Evolutionary conservation across 2,888 invertebrate species (phyloP), one percentile per base, ranked within the genome.

Genomic region (Tillus elongatus): DNA sequence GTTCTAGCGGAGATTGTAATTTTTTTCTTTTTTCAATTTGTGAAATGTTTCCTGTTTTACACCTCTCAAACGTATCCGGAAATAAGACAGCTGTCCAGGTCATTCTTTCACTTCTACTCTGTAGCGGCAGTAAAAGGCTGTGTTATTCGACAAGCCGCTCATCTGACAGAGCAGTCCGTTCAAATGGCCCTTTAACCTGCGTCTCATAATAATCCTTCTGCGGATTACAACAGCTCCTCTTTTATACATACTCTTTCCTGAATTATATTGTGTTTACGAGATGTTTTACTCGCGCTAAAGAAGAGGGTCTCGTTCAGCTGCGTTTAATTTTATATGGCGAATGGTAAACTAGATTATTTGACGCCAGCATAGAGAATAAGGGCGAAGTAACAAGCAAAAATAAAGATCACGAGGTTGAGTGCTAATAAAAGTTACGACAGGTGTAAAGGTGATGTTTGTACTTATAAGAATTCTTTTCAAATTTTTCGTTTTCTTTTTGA

Each of bases 21-120:
- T n/a, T n/a, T n/a, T n/a, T n/a, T n/a, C n/a, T n/a, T n/a, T n/a
- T n/a, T n/a, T n/a, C n/a, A n/a, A n/a, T n/a, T n/a, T n/a, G 24
- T n/a, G 24, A 19, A 19, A 19, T n/a, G 24, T 19, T 19, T 6
- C n/a, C 24, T 6, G n/a, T 8, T 19, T n/a, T n/a, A 19, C 24
- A n/a, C 24, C 24, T 19, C n/a, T n/a, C 24, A 19, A 19, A 19
- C n/a, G 24, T 19, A n/a, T 19, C n/a, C 24, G 24, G 24, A 19
- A 19, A 19, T 19, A 8, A n/a, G 24, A 19, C 24, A 19, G 24
- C 24, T 19, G 24, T 19, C 24, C 24, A 19, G 24, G 6, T 19
- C 24, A 6, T 19, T 19, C 24, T 19, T n/a, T n/a, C 24, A 19
- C 24, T n/a, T 8, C 24, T 19, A 6, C 24, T 19, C n/a, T 19